phyloP scores from a whole-genome alignment of 2,888 invertebrate species.

The Erpobdella octoculata region DNA sequence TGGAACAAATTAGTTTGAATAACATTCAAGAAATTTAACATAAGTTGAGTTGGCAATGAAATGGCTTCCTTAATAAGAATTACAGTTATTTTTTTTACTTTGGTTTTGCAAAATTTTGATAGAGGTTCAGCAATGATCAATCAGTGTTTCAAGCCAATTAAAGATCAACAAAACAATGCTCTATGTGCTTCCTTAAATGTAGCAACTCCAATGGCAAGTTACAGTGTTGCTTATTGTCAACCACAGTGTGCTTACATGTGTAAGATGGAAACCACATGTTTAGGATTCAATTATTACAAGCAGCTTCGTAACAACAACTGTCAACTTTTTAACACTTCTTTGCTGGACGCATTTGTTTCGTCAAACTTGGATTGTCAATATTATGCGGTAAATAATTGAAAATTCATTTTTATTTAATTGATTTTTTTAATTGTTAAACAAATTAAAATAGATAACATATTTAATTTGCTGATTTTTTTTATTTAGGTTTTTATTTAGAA shows the following conservation, averaged over 20 bases:
- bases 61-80: background rate
- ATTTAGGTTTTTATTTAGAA: too few species aligned
- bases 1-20: background rate
- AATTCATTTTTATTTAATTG: background rate
- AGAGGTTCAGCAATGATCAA: too few species aligned
- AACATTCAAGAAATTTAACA: background rate
- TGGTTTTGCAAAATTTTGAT: background rate
- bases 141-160: background rate
- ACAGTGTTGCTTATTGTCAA: background rate
- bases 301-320: background rate
- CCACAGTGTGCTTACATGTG: slow-evolving; percentile 5
- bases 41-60: background rate
- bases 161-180: background rate
- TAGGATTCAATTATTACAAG: background rate
- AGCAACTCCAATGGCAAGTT: background rate
- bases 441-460: background rate
- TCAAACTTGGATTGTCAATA: background rate
- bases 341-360: background rate
- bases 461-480: too few species aligned
- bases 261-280: background rate
- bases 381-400: background rate
- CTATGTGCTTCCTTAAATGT: background rate
- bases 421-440: background rate
- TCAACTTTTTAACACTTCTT: background rate
- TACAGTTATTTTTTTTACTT: background rate